Conservation (phyloP, 2,797 vertebrate species). For the Rhynchotus rufescens region DNA sequence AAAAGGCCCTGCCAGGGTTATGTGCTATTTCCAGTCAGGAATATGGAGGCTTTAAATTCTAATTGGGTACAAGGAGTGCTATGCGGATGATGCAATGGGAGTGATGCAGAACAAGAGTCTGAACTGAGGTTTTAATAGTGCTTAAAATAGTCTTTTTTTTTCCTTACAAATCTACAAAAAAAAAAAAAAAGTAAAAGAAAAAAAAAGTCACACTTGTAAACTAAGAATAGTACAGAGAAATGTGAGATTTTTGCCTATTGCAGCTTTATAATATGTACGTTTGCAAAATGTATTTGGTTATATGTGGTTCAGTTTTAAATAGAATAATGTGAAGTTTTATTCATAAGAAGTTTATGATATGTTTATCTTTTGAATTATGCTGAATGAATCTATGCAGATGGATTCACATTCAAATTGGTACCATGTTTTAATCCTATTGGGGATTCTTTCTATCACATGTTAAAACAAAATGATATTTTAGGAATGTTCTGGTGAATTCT, state of each 20-base stretch:
- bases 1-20: slow-evolving; percentile 70
- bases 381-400: background rate
- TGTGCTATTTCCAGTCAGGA: slow-evolving; percentile 78
- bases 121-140: slow-evolving; percentile 30
- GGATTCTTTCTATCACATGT: background rate
- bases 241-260: background rate
- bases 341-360: background rate
- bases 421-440: background rate
- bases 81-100: slow-evolving; percentile 65
- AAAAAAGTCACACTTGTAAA: background rate
- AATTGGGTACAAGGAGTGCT: slow-evolving; percentile 65
- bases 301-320: background rate
- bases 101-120: slow-evolving; percentile 42
- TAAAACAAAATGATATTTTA: background rate
- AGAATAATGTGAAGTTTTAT: background rate
- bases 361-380: background rate
- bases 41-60: slow-evolving; percentile 70
- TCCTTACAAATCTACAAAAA: background rate
- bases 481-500: background rate
- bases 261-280: background rate
- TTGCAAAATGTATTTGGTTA: background rate
- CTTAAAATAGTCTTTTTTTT: slow-evolving; percentile 35
- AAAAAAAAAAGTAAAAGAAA: background rate
- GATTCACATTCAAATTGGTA: background rate
- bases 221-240: background rate